Base-by-base conservation (phyloP, 2,888 invertebrate genomes). In the Pyrgus malvae region DNA sequence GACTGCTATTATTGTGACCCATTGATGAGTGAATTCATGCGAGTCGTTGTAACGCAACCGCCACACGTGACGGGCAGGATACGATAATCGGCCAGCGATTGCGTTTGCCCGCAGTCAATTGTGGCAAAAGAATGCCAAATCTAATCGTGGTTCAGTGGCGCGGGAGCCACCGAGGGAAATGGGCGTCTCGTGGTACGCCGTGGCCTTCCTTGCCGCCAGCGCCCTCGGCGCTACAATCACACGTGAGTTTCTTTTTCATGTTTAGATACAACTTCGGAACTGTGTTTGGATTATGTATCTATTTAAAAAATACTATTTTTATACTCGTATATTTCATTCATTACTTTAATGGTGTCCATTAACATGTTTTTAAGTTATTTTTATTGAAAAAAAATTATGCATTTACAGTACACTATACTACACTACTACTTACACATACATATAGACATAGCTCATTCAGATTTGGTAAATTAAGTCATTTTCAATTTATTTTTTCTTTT, bases 161-260 rank as follows among this genome's bases (percentile, higher is more conserved):
- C 76, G 77, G 66, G 72, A 74, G 78, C 74, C 80, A 77, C 80
- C 66, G 72, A 63, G 63, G 66, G 72, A 62, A 76, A 90, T 90
- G 90, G 88, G 79, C 55, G 90, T 79, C 63, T 78, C 81, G 71
- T 83, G 76, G 82, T 76, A 77, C 67, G 80, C 81, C 7, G 77
- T 86, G 65, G 69, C 78, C 19, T 74, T 79, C 61, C 78, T 90
- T 29, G 82, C 80, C 50, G 81, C 82, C 48, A 81, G 84, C 29
- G 86, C 78, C 29, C 78, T 90, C 56, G 89, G 90, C 49, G 90
- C 89, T 54, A 80, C 87, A 9, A 83, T 90, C 60, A 73, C 80
- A 69, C 83, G 89, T 89, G 68, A 89, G 89, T 89, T 65, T 33
- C n/a, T 1, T 44, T 25, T 38, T 33, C 19, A 6, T 29, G 19